Evolutionary conservation across 2,797 vertebrate species (phyloP).

Genomic region (Gambusia yucatana): DNA sequence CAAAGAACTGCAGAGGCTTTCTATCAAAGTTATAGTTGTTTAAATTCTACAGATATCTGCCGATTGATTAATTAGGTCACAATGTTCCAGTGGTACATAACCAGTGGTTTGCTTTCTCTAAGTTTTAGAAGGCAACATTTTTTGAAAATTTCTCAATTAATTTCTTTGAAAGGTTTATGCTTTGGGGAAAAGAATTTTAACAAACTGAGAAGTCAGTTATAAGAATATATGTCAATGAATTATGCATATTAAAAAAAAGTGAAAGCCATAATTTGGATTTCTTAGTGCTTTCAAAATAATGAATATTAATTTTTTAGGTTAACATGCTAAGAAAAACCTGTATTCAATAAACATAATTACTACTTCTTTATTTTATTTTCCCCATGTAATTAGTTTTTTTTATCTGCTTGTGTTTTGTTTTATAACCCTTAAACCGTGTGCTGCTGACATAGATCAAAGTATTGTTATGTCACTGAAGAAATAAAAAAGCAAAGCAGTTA

Average conservation of each 20-base stretch:
- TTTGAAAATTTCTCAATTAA: not conserved
- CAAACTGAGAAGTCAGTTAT: not conserved
- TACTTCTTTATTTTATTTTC: not conserved
- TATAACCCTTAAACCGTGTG: not conserved
- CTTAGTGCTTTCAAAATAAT: not conserved
- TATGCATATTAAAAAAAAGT: not conserved
- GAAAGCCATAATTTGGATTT: not conserved
- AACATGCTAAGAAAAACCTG: not conserved
- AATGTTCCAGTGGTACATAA: not conserved
- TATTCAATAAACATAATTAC: not conserved
- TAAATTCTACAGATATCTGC: not conserved
- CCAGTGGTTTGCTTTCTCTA: not conserved
- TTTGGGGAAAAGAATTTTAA: not conserved
- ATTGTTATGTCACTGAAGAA: conserved; percentile 1
- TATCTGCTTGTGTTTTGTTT: not conserved
- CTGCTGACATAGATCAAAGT: not conserved
- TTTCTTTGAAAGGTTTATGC: not conserved
- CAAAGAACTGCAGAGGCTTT: not conserved
- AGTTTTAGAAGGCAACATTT: not conserved
- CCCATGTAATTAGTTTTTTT: not conserved
- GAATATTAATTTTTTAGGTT: not conserved
- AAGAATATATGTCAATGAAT: not conserved
- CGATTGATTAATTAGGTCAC: not conserved
- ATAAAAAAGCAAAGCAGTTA: not conserved
- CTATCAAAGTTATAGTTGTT: not conserved